Evolutionary conservation across 2,113 vertebrate genomes (phyloP).

Genomic region (Lipophrys pholis): DNA sequence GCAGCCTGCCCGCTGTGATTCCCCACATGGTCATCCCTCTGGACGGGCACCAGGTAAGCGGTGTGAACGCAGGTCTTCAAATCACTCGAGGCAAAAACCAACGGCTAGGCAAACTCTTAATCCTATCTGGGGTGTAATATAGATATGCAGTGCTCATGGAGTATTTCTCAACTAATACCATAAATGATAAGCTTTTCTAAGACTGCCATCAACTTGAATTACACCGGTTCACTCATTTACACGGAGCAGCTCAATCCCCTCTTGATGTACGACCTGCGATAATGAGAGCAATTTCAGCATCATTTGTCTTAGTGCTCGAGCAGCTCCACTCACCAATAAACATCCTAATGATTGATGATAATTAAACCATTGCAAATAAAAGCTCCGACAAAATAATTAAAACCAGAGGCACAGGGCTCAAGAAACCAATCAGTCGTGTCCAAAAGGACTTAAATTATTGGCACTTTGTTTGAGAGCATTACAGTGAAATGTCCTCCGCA

Average conservation of each 20-base stretch:
- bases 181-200: constrained; percentile 49
- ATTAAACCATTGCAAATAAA: constrained; percentile 78
- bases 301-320: constrained; percentile 67
- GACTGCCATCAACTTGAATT: constrained; percentile 42
- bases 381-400: constrained; percentile 76
- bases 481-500: constrained; percentile 37
- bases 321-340: constrained; percentile 75
- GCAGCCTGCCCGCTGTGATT: constrained; percentile 76
- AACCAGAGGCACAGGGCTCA: constrained; percentile 45
- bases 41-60: constrained; percentile 73
- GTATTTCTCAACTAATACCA: constrained; percentile 34
- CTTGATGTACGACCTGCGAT: constrained; percentile 75
- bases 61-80: background rate
- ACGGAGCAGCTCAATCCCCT: constrained; percentile 44
- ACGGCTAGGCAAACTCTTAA: constrained; percentile 13
- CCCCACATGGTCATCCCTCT: constrained; percentile 79
- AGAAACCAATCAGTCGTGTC: constrained; percentile 58
- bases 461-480: constrained; percentile 61
- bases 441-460: constrained; percentile 61
- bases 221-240: constrained; percentile 38
- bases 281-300: constrained; percentile 78
- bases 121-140: constrained; percentile 4
- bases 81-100: background rate
- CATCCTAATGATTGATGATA: constrained; percentile 81
- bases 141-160: constrained; percentile 35